Percentiles rank a stretch among this genome's conserved stretches.
These are phyloP conservation scores for Alsophila aescularia DNA, from an alignment of 2,888 invertebrate species.

Conservation along the genomic window DNA sequence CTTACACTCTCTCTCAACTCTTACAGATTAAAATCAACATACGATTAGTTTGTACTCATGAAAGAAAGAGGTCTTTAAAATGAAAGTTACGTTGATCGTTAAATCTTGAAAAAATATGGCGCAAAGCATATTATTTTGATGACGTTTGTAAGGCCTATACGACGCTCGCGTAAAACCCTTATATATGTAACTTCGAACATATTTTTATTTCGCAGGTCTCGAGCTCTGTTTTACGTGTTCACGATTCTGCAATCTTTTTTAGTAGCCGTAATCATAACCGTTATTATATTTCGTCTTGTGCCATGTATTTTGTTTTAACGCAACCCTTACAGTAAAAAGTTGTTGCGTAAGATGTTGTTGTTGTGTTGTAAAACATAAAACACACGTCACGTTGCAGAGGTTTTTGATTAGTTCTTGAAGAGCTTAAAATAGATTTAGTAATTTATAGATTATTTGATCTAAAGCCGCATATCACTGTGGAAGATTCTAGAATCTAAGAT, in stretches of 20 bases:
- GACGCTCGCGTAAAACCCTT: slow-evolving; percentile 26
- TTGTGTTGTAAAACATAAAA: not conserved
- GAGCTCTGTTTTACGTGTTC: slow-evolving; percentile 36
- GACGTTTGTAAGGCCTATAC: slow-evolving; percentile 14
- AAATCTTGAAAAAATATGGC: not conserved
- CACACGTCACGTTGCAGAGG: not conserved
- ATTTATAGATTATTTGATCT: too few relatives aligned
- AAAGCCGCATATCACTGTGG: too few relatives aligned
- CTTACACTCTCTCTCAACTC: too few relatives aligned
- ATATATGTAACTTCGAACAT: slow-evolving; percentile 33
- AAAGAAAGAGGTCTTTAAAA: too few relatives aligned
- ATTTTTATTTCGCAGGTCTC: slow-evolving; percentile 37
- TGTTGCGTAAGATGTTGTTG: slow-evolving; percentile 2
- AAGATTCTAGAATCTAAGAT: too few relatives aligned
- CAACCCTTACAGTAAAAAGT: slow-evolving; percentile 21
- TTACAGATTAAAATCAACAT: too few relatives aligned
- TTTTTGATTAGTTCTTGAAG: too few relatives aligned
- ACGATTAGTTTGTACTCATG: too few relatives aligned
- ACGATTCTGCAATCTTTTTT: slow-evolving; percentile 42
- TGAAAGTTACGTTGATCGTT: not conserved
- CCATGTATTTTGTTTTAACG: slow-evolving; percentile 35
- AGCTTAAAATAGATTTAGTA: too few relatives aligned
- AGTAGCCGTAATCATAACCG: slow-evolving; percentile 40
- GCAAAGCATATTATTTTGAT: slow-evolving; percentile 11
- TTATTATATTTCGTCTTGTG: slow-evolving; percentile 36